Conservation (phyloP, 2,888 invertebrate species). For the Chaitophorus viminalis region DNA sequence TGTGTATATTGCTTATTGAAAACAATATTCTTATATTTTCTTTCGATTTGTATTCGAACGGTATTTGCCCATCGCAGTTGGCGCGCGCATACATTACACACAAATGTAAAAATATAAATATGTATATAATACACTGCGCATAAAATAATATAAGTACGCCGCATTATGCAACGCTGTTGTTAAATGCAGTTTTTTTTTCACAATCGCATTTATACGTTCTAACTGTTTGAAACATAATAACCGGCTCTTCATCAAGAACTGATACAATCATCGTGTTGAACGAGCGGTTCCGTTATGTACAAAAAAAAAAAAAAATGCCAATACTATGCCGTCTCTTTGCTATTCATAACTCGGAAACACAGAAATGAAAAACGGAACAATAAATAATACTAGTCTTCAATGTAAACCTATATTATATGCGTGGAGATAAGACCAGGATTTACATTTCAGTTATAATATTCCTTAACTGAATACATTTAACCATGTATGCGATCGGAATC, state of each 20-base stretch:
- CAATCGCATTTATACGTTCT: not conserved
- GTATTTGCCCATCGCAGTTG: not conserved
- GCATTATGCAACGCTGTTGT: constrained; percentile 21
- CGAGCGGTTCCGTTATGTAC: constrained; percentile 51
- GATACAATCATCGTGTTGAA: constrained; percentile 53
- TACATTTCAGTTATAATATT: constrained; percentile 24
- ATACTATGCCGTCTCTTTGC: constrained; percentile 2
- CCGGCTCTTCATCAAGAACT: constrained; percentile 53
- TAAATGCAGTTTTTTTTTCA: constrained; percentile 36
- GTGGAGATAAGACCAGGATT: constrained; percentile 16
- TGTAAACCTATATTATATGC: not conserved
- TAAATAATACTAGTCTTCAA: constrained; percentile 42
- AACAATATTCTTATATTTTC: not conserved
- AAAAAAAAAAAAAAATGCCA: constrained; percentile 23
- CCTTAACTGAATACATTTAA: not conserved
- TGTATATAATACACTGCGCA: too few relatives aligned
- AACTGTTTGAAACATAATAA: constrained; percentile 29
- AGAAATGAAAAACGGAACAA: constrained; percentile 54
- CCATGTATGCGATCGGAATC: not conserved
- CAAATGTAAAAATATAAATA: not conserved
- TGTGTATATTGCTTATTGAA: not conserved
- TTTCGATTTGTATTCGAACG: not conserved
- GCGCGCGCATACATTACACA: not conserved
- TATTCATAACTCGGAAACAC: constrained; percentile 50
- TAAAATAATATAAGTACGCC: not conserved